Evolutionary conservation across 1,140 invertebrate species (phyloP).

Genomic region (Helicoverpa zea): DNA sequence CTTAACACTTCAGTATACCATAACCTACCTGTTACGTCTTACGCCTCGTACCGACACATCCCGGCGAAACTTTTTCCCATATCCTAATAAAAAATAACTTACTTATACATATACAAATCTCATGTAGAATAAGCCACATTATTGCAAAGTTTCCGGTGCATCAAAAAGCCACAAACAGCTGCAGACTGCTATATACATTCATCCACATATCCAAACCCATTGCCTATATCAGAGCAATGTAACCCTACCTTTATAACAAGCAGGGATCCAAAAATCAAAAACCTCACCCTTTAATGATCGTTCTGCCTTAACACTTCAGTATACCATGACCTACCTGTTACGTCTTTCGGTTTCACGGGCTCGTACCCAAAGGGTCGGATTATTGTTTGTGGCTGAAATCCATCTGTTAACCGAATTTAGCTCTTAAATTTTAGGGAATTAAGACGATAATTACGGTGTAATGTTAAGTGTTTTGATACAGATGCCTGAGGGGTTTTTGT

Average conservation of each 20-base stretch:
- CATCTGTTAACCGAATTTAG: conserved; percentile 29
- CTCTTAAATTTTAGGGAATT: background rate
- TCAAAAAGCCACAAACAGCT: too few species aligned
- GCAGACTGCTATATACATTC: too few species aligned
- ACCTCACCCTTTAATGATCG: background rate
- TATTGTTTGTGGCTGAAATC: conserved; percentile 24
- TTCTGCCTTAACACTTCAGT: background rate
- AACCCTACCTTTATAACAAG: too few species aligned
- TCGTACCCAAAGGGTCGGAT: conserved; percentile 24
- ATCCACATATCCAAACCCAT: too few species aligned
- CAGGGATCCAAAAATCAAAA: background rate
- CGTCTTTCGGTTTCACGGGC: conserved; percentile 16
- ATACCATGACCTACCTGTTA: conserved; percentile 25
- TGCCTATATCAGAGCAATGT: too few species aligned
- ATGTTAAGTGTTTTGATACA: background rate
- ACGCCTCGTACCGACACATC: background rate
- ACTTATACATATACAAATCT: too few species aligned
- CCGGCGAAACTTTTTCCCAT: too few species aligned
- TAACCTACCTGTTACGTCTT: conserved; percentile 19
- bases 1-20: conserved; percentile 12
- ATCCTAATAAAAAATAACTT: too few species aligned
- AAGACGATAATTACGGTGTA: background rate
- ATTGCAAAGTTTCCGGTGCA: too few species aligned
- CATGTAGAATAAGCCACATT: too few species aligned
- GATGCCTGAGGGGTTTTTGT: too few species aligned